These are phyloP conservation scores for Grammomys surdaster DNA, from an alignment of 2,113 vertebrate species.

Conservation along the genomic window DNA sequence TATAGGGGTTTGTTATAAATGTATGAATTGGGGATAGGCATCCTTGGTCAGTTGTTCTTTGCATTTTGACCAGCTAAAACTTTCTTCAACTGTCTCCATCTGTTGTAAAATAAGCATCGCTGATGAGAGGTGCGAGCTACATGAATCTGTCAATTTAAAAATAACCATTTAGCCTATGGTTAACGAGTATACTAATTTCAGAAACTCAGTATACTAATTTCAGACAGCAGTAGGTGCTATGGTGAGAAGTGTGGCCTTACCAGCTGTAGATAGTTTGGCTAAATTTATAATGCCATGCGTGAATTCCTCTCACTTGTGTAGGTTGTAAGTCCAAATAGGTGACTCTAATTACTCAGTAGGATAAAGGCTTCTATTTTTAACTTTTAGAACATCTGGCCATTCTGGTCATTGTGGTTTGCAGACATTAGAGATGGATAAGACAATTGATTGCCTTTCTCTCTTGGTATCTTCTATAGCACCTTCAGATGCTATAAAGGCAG, in stretches of 20 bases:
- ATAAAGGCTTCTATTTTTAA: background rate
- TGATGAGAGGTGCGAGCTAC: background rate
- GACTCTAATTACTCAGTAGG: background rate
- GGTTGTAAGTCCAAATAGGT: background rate
- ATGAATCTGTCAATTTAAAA: background rate
- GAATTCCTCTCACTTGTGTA: background rate
- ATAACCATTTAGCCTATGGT: background rate
- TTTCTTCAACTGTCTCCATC: background rate
- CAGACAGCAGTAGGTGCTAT: no score
- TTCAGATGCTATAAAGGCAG: background rate
- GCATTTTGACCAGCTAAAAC: background rate
- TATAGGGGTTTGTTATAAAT: background rate
- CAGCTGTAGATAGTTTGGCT: background rate
- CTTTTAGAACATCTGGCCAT: background rate
- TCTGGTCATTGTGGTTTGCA: background rate
- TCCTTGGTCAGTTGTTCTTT: background rate
- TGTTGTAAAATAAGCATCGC: background rate
- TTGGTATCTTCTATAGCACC: background rate
- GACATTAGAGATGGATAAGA: background rate
- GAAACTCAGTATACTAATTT: background rate
- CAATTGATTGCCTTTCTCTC: background rate
- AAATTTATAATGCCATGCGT: background rate
- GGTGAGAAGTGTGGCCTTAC: background rate
- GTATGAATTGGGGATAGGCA: background rate
- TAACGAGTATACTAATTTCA: background rate